A percentile compares a stretch with the other conserved stretches of the same genome.
phyloP scores from a whole-genome alignment of 2,888 invertebrate genomes.

The Miltochrista miniata region DNA sequence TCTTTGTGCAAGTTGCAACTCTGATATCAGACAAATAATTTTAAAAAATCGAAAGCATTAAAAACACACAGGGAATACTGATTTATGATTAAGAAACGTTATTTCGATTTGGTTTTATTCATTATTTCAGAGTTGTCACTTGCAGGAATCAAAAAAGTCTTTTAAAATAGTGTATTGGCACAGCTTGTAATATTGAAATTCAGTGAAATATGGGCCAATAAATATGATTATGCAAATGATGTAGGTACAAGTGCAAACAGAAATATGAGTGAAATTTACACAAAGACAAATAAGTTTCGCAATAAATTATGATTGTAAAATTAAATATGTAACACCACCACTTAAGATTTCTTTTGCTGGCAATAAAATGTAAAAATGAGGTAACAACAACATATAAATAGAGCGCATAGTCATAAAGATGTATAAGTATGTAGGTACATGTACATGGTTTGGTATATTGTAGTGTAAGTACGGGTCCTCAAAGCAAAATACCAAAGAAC shows the following conservation, averaged over 20 bases:
- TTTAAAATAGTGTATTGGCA: too few species aligned
- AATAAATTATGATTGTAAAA: not conserved
- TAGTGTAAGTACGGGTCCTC: slow-evolving; percentile 13
- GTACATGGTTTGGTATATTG: slow-evolving; percentile 10
- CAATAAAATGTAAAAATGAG: not conserved
- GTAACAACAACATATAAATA: slow-evolving; percentile 9
- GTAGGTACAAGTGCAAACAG: not conserved
- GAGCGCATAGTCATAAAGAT: slow-evolving; percentile 14
- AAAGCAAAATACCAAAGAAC: not conserved
- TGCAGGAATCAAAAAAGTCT: too few species aligned
- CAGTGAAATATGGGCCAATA: not conserved
- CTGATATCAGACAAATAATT: too few species aligned
- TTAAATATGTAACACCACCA: not conserved
- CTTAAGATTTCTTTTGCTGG: not conserved
- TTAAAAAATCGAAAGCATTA: too few species aligned
- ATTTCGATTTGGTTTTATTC: too few species aligned
- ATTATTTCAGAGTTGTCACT: too few species aligned
- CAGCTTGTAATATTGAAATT: too few species aligned
- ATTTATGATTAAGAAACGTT: too few species aligned
- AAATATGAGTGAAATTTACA: not conserved
- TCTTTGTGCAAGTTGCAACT: too few species aligned
- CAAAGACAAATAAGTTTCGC: not conserved
- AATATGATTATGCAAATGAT: not conserved
- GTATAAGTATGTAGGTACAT: slow-evolving; percentile 18
- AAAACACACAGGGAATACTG: too few species aligned